Percentiles rank a stretch among this genome's conserved stretches.
Evolutionary conservation across 2,797 vertebrate species (phyloP).

Genomic region (Macrochelys suwanniensis): DNA sequence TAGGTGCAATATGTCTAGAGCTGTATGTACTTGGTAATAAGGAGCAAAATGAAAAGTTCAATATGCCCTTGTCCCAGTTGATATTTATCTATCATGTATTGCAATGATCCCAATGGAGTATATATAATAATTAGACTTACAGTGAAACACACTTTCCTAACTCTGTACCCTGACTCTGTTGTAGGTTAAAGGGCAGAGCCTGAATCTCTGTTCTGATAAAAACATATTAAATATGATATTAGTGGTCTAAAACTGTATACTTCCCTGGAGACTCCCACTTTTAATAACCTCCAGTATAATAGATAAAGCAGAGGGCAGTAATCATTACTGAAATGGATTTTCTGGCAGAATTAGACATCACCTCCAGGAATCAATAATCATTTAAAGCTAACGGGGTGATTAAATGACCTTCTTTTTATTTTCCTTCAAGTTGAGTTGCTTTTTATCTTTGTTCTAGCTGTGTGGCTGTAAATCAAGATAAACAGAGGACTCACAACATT

Average conservation of each 20-base stretch:
- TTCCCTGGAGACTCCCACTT: conserved; percentile 81
- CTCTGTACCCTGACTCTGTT: conserved; percentile 55
- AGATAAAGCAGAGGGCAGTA: conserved; percentile 84
- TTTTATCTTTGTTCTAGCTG: conserved; percentile 86
- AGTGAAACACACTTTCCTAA: conserved; percentile 63
- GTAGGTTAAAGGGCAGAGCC: conserved; percentile 76
- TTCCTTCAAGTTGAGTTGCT: conserved; percentile 82
- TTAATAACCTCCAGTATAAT: conserved; percentile 84
- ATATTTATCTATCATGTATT: conserved; percentile 71
- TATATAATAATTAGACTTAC: conserved; percentile 78
- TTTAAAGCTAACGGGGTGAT: conserved; percentile 86
- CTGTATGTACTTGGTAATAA: conserved; percentile 55
- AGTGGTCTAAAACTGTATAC: conserved; percentile 75
- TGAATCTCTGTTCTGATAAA: conserved; percentile 78
- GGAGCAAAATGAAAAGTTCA: conserved; percentile 68
- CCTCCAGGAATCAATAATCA: conserved; percentile 87
- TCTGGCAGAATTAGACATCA: conserved; percentile 87
- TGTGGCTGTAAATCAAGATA: conserved; percentile 80
- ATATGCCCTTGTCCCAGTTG: conserved; percentile 47
- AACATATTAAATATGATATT: conserved; percentile 82
- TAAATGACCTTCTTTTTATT: conserved; percentile 86
- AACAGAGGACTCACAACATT: conserved; percentile 73
- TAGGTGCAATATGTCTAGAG: conserved; percentile 47
- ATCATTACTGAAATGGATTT: conserved; percentile 88
- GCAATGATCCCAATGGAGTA: conserved; percentile 52